A percentile compares a stretch with the other conserved stretches of the same genome.
These are phyloP conservation scores for Zygaena filipendulae DNA, from an alignment of 2,888 invertebrate species.

Conservation along the genomic window DNA sequence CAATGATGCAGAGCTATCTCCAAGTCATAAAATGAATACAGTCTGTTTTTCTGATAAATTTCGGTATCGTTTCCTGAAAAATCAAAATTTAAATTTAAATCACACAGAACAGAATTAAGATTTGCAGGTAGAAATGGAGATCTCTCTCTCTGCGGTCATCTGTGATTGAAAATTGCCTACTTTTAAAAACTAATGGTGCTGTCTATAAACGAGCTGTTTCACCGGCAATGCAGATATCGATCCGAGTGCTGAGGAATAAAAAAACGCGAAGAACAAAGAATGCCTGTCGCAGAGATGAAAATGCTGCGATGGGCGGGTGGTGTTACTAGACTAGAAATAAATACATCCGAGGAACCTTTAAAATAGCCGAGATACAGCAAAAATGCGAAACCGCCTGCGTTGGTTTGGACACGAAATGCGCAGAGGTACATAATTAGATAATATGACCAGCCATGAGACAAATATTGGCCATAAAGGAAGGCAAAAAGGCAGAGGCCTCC, in stretches of 20 bases:
- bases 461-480: too few relatives aligned
- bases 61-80: neutral
- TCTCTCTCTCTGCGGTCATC: too few relatives aligned
- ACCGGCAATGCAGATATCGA: neutral
- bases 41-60: slow-evolving; percentile 13
- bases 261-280: neutral
- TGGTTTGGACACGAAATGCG: neutral
- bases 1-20: slow-evolving; percentile 51
- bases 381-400: neutral
- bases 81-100: too few relatives aligned
- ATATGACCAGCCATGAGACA: neutral
- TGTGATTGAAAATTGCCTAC: too few relatives aligned
- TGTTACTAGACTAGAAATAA: neutral
- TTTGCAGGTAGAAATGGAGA: too few relatives aligned
- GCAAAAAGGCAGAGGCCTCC: too few relatives aligned
- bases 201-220: neutral
- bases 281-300: neutral
- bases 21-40: slow-evolving; percentile 50
- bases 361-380: neutral
- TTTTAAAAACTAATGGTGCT: too few relatives aligned
- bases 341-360: neutral
- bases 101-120: too few relatives aligned
- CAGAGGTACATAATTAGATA: neutral
- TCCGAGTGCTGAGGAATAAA: neutral
- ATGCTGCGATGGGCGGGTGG: neutral